Conservation (phyloP, 2,888 invertebrate species). For the Apamea epomidion region DNA sequence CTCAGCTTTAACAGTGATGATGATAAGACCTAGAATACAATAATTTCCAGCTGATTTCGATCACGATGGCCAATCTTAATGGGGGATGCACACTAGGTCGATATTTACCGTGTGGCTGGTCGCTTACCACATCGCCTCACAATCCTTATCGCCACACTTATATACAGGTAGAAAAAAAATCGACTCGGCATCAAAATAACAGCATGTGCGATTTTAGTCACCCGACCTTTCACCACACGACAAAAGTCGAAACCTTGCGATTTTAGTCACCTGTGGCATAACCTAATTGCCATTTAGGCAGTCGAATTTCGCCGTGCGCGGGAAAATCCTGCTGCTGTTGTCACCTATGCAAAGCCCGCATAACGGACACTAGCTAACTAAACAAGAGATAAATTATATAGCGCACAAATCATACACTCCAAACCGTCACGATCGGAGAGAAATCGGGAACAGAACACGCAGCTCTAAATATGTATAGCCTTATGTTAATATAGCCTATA, state of each 20-base stretch:
- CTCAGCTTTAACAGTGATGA: background rate
- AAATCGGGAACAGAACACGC: background rate
- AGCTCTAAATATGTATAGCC: too few relatives aligned
- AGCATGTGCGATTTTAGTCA: background rate
- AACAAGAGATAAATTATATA: background rate
- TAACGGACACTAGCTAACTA: background rate
- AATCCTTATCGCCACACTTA: too few relatives aligned
- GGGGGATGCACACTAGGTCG: background rate
- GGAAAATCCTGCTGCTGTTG: background rate
- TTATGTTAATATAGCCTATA: too few relatives aligned
- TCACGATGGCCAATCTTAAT: background rate
- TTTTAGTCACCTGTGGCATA: background rate
- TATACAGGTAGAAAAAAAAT: background rate
- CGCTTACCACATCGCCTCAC: background rate
- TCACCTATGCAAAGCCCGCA: background rate
- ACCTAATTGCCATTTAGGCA: background rate
- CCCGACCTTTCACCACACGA: background rate
- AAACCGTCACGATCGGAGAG: background rate
- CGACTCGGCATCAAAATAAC: background rate
- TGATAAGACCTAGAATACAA: background rate
- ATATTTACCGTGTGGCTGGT: too few relatives aligned
- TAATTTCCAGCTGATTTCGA: background rate
- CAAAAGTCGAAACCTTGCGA: too few relatives aligned
- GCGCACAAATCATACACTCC: background rate
- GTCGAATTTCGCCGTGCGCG: too few relatives aligned